Percentiles rank a stretch among this genome's conserved stretches.
These are phyloP conservation scores for Plagodis dolabraria DNA, from an alignment of 2,888 invertebrate genomes.

Conservation along the genomic window DNA sequence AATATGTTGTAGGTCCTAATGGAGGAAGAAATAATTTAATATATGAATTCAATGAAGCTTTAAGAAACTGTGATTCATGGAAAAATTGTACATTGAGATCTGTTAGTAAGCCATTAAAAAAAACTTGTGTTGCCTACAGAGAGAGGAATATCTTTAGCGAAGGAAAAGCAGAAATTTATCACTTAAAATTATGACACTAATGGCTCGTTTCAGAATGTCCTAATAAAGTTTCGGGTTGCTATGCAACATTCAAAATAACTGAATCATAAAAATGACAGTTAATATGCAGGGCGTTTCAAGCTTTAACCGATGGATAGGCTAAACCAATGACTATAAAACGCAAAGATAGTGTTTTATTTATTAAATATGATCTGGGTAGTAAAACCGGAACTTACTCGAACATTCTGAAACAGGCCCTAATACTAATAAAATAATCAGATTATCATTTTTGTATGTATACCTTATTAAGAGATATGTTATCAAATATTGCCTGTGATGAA, in stretches of 20 bases:
- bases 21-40: constrained; percentile 90
- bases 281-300: too few relatives aligned
- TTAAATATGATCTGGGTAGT: too few relatives aligned
- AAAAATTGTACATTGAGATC: constrained; percentile 80
- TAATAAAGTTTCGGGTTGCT: too few relatives aligned
- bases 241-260: too few relatives aligned
- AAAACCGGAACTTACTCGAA: too few relatives aligned
- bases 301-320: too few relatives aligned
- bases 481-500: constrained; percentile 17
- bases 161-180: constrained; percentile 30
- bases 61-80: constrained; percentile 81
- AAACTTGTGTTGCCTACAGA: constrained; percentile 84
- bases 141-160: constrained; percentile 44
- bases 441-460: too few relatives aligned
- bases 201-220: too few relatives aligned
- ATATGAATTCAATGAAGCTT: constrained; percentile 86
- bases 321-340: too few relatives aligned
- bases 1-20: constrained; percentile 90
- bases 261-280: too few relatives aligned
- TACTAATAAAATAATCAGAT: background rate
- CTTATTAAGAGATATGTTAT: constrained; percentile 1
- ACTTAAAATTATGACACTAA: constrained; percentile 21
- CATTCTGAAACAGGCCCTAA: too few relatives aligned
- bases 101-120: constrained; percentile 75
- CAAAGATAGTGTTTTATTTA: too few relatives aligned